Percentiles rank a stretch among this genome's conserved stretches.
These are phyloP conservation scores for Microtus oregoni DNA, from an alignment of 2,113 vertebrate species.

Conservation along the genomic window DNA sequence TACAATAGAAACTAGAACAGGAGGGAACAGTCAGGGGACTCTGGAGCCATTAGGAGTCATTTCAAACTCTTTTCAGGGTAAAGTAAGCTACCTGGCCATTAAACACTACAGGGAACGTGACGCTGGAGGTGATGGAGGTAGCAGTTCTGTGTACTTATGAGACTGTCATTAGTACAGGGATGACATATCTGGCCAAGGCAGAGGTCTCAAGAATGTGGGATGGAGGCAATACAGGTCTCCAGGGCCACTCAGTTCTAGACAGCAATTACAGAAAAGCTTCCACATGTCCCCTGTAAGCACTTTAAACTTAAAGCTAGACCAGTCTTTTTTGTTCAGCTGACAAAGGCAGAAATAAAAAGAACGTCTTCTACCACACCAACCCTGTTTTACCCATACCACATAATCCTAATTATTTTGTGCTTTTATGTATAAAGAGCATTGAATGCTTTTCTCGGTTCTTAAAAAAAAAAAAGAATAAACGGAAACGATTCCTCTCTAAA, in stretches of 20 bases:
- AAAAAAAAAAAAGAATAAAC: constrained; percentile 78
- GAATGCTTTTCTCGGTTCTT: constrained; percentile 81
- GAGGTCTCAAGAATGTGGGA: constrained; percentile 56
- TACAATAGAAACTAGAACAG: background rate
- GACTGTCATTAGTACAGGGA: constrained; percentile 56
- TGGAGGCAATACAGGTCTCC: constrained; percentile 71
- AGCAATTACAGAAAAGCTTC: constrained; percentile 76
- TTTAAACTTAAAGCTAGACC: constrained; percentile 83
- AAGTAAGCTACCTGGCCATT: background rate
- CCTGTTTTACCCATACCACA: constrained; percentile 83
- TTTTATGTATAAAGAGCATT: constrained; percentile 85
- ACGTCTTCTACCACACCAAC: constrained; percentile 81
- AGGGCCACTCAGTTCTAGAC: constrained; percentile 72
- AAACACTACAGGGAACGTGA: background rate
- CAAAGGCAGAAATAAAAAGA: constrained; percentile 83
- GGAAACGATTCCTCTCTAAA: constrained; percentile 80
- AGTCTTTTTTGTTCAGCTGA: constrained; percentile 83
- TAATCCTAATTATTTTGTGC: constrained; percentile 86
- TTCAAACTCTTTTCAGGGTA: background rate
- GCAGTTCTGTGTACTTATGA: background rate
- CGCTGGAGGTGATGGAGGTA: background rate
- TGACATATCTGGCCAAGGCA: constrained; percentile 51
- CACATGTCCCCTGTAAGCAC: constrained; percentile 81
- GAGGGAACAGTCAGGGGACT: background rate
- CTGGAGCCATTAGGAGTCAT: background rate